phyloP scores from a whole-genome alignment of 2,113 vertebrate genomes.

The Ondatra zibethicus region DNA sequence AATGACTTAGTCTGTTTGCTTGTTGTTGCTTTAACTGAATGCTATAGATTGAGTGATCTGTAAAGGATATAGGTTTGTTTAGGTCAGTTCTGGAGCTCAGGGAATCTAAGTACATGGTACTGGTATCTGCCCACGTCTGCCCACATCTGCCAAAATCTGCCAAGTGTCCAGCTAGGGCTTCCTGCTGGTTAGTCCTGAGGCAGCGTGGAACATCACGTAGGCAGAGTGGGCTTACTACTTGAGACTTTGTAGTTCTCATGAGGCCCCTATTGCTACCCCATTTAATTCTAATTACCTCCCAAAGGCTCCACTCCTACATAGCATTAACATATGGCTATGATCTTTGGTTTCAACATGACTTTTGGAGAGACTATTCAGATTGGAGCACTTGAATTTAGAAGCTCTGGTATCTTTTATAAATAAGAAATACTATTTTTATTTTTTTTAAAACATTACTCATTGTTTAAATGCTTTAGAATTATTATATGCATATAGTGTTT shows the following conservation, averaged over 20 bases:
- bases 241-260: not conserved
- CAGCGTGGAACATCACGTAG: rapidly evolving
- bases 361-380: not conserved
- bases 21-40: not conserved
- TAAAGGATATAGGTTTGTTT: not conserved
- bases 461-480: not conserved
- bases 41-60: not conserved
- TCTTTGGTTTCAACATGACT: not conserved
- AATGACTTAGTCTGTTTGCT: not conserved
- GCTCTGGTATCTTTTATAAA: not conserved
- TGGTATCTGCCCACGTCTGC: not conserved
- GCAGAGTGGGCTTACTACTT: not conserved
- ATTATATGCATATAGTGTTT: not conserved
- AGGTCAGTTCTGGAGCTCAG: not conserved
- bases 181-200: not conserved
- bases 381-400: not conserved
- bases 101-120: not conserved
- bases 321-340: not conserved
- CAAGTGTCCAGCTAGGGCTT: not conserved
- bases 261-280: not conserved
- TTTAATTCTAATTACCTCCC: not conserved
- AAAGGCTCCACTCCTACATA: not conserved
- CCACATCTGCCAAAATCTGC: not conserved
- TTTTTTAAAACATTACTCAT: not conserved
- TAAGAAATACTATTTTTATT: not conserved